These are phyloP conservation scores for Alectura lathami DNA, from an alignment of 2,113 vertebrate species.

Conservation along the genomic window DNA sequence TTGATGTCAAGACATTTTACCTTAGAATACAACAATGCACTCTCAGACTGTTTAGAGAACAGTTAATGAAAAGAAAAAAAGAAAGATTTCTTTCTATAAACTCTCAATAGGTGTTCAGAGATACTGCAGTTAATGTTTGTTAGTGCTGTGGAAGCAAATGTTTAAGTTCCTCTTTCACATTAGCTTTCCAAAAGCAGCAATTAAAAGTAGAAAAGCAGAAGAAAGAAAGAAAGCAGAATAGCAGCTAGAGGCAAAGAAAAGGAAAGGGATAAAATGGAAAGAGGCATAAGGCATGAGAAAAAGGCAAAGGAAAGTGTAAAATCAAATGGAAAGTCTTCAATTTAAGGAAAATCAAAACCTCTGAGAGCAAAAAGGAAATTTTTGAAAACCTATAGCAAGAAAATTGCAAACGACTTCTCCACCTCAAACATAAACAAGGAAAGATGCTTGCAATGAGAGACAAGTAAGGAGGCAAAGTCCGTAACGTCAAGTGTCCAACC, in stretches of 20 bases:
- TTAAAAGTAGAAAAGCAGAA: neutral
- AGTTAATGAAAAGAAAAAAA: neutral
- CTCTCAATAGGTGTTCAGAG: neutral
- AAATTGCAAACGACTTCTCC: neutral
- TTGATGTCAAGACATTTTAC: neutral
- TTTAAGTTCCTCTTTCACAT: neutral
- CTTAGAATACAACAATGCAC: neutral
- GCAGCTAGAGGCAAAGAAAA: neutral
- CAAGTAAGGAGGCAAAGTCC: neutral
- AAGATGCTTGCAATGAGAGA: neutral
- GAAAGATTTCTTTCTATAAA: neutral
- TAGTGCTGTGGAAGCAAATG: neutral
- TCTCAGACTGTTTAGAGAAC: neutral
- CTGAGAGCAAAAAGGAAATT: neutral
- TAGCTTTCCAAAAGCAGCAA: constrained; percentile 1
- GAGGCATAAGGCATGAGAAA: neutral
- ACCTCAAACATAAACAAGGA: neutral
- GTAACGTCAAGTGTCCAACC: neutral
- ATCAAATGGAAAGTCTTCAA: neutral
- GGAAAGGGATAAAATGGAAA: accelerated
- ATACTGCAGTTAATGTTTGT: neutral
- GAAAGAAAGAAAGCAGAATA: neutral
- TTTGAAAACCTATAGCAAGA: neutral
- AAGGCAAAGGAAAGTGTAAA: neutral
- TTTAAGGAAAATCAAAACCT: neutral